Base-by-base conservation (phyloP, 2,888 invertebrate genomes). In the Chrysolina americana region DNA sequence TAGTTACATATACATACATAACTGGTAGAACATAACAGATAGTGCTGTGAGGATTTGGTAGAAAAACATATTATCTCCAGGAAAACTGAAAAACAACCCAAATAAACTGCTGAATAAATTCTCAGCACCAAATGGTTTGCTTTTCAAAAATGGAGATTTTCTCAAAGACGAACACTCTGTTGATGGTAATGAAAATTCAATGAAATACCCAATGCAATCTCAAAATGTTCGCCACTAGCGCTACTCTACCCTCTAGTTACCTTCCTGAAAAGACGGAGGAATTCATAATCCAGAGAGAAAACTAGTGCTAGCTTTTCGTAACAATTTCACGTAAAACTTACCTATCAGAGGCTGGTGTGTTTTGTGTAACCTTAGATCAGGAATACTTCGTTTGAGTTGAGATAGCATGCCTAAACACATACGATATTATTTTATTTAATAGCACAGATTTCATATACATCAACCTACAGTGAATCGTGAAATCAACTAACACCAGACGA, bases 321-420 rank as follows among this genome's bases (percentile, higher is more conserved):
- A 73, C 72, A 74, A 56, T 53, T 66, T 68, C 71, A 83, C 82
- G 82, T 80, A 71, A 63, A 83, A 87, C 89, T 93, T 93, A 92
- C 93, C 93, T 89, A 93, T 92, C 86, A 93, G 90, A 87, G 93
- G 93, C 90, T 93, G 93, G 88, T 93, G 93, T 82, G 89, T 93
- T 92, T 93, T 93, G 88, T 90, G 90, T 89, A 93, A 92, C 90
- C 94, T 93, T 89, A 95, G 92, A 90, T 95, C 95, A 88, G 94
- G 94, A 91, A 95, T 93, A 92, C 95, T 95, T 92, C 94, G 92
- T 92, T 94, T 94, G 91, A 95, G 93, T 90, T 94, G 94, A 90
- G 93, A 93, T 92, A 95, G 92, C 94, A 94, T 94, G 93, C 95
- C 94, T 94, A 92, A 92, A 93, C 89, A 90, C 86, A 84, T 85